Evolutionary conservation across 2,888 invertebrate species (phyloP).

Genomic region (Ophion slaviceki): DNA sequence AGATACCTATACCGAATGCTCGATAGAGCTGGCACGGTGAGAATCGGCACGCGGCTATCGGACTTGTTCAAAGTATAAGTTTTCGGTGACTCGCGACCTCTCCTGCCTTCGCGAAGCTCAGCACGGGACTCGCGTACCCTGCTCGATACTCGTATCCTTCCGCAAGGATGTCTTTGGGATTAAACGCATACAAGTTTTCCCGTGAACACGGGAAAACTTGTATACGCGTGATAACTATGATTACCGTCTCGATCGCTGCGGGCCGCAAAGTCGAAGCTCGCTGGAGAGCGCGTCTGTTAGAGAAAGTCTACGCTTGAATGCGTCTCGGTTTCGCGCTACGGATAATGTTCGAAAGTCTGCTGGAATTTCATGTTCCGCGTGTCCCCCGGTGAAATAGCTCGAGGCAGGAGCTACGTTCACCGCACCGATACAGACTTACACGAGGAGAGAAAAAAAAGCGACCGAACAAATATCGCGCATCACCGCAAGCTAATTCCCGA

Average conservation of each 20-base stretch:
- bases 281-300: neutral
- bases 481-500: slow-evolving; percentile 60
- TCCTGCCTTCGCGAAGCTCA: slow-evolving; percentile 23
- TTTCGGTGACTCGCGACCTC: slow-evolving; percentile 75
- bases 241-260: slow-evolving; percentile 48
- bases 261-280: slow-evolving; percentile 39
- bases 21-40: neutral
- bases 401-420: neutral
- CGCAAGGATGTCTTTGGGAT: slow-evolving; percentile 22
- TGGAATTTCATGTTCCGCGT: slow-evolving; percentile 58
- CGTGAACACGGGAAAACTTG: slow-evolving; percentile 17
- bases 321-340: neutral
- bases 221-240: slow-evolving; percentile 59
- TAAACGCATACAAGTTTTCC: slow-evolving; percentile 34
- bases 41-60: slow-evolving; percentile 43
- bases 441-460: slow-evolving; percentile 17
- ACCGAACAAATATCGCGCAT: slow-evolving; percentile 55
- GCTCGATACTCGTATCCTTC: slow-evolving; percentile 19
- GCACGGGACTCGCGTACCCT: neutral
- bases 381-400: slow-evolving; percentile 37
- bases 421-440: slow-evolving; percentile 31
- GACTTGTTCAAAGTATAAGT: slow-evolving; percentile 74
- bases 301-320: too few species aligned
- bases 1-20: neutral
- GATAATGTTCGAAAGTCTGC: slow-evolving; percentile 59